Conservation (phyloP, 1,140 invertebrate species). For the Drosophila triauraria region DNA sequence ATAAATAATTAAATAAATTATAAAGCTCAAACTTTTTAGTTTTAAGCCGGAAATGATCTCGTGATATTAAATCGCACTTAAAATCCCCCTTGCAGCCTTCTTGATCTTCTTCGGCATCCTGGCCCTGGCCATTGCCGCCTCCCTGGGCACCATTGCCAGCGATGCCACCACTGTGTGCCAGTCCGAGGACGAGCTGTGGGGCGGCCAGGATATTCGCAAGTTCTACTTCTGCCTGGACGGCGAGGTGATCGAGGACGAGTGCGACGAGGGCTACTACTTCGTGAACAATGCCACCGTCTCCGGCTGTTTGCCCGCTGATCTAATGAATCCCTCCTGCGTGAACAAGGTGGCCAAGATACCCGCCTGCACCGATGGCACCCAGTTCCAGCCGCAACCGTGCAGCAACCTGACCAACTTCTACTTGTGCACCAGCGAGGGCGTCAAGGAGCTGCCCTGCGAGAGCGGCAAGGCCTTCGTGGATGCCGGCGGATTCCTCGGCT, state of each 20-base stretch:
- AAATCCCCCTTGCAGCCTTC: constrained; percentile 8
- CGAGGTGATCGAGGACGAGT: constrained; percentile 1
- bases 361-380: constrained; percentile 40
- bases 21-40: background rate
- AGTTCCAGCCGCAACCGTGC: constrained; percentile 57
- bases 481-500: constrained; percentile 55
- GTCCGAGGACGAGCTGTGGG: constrained; percentile 59
- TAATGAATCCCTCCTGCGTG: constrained; percentile 59
- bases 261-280: constrained; percentile 52
- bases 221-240: constrained; percentile 62
- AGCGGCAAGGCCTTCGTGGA: constrained; percentile 50
- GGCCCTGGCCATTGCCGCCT: constrained; percentile 31
- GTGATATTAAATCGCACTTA: background rate
- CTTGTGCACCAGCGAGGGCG: constrained; percentile 46
- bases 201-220: constrained; percentile 36
- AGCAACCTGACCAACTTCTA: constrained; percentile 55
- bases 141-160: background rate
- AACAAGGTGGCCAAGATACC: constrained; percentile 25
- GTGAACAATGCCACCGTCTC: constrained; percentile 62
- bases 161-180: constrained; percentile 28
- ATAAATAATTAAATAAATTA: too few relatives aligned
- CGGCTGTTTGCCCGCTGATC: constrained; percentile 55
- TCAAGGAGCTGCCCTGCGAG: constrained; percentile 34
- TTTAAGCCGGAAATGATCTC: background rate
- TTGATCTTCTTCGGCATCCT: constrained; percentile 43